Conservation (phyloP, 2,113 vertebrate genomes). For the Aplodontia rufa region DNA sequence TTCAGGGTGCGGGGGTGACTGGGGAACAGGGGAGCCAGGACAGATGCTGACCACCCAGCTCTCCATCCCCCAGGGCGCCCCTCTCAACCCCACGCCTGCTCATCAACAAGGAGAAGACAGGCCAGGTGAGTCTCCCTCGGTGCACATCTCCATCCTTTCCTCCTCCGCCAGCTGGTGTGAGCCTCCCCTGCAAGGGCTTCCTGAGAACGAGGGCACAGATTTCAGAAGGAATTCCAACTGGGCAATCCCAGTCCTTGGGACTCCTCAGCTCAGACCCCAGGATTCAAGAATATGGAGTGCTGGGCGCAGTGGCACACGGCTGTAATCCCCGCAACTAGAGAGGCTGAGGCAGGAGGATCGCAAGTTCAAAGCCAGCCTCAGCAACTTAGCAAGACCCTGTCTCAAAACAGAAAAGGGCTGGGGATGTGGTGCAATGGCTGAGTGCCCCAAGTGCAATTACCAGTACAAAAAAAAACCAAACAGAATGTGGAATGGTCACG, state of each 20-base stretch:
- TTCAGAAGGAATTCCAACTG: background rate
- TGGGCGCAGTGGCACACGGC: too few species aligned
- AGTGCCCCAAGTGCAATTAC: too few species aligned
- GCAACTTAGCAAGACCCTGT: too few species aligned
- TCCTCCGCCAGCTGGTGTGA: accelerated
- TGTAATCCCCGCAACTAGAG: too few species aligned
- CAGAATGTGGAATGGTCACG: too few species aligned
- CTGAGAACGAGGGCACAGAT: background rate
- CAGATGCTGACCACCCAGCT: background rate
- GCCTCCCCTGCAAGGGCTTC: background rate
- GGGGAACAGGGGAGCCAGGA: background rate
- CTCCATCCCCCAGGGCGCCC: constrained; percentile 84
- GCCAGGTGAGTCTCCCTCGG: constrained; percentile 84
- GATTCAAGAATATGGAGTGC: background rate
- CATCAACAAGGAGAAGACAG: constrained; percentile 95
- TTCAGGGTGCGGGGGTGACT: accelerated
- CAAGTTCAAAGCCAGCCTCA: too few species aligned
- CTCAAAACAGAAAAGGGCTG: too few species aligned
- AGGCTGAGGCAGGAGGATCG: too few species aligned
- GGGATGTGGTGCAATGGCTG: too few species aligned
- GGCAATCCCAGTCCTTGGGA: background rate
- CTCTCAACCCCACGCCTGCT: constrained; percentile 91
- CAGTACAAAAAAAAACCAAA: too few species aligned
- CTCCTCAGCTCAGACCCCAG: background rate
- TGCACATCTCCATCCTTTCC: background rate